Evolutionary conservation across 2,888 invertebrate species (phyloP).

Genomic region (Thymelicus acteon): DNA sequence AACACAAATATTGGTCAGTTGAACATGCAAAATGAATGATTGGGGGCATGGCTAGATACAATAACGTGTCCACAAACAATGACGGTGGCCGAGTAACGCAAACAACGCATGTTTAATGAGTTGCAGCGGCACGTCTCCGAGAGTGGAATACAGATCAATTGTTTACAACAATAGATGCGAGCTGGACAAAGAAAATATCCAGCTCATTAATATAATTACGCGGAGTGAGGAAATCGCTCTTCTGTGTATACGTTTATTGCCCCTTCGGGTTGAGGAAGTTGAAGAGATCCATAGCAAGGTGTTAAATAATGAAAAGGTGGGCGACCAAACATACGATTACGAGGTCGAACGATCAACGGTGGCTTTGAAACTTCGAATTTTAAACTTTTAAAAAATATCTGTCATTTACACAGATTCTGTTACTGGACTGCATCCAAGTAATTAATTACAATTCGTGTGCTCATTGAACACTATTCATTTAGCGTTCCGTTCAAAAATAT

Average conservation of each 20-base stretch:
- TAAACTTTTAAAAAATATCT: slow-evolving; percentile 1
- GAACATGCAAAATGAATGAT: slow-evolving; percentile 55
- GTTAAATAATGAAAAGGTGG: slow-evolving; percentile 17
- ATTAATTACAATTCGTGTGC: background rate
- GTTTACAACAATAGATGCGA: slow-evolving; percentile 62
- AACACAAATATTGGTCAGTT: slow-evolving; percentile 18
- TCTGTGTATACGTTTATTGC: slow-evolving; percentile 23
- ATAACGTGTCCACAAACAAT: slow-evolving; percentile 65
- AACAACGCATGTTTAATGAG: slow-evolving; percentile 73
- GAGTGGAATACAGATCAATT: slow-evolving; percentile 76
- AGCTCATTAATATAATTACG: slow-evolving; percentile 54
- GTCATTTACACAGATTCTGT: background rate
- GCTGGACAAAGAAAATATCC: slow-evolving; percentile 66
- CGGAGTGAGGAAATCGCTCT: slow-evolving; percentile 53
- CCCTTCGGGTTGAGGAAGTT: slow-evolving; percentile 18
- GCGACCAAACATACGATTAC: slow-evolving; percentile 1
- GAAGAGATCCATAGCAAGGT: slow-evolving; percentile 1
- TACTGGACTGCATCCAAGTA: background rate
- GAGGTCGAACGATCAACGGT: slow-evolving; percentile 1
- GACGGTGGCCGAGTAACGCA: slow-evolving; percentile 61
- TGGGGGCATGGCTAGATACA: slow-evolving; percentile 60
- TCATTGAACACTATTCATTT: background rate
- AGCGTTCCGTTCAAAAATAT: background rate
- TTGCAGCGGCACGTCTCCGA: slow-evolving; percentile 53
- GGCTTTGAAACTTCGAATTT: slow-evolving; percentile 3